phyloP scores from a whole-genome alignment of 2,113 vertebrate species.

The Podarcis raffonei region DNA sequence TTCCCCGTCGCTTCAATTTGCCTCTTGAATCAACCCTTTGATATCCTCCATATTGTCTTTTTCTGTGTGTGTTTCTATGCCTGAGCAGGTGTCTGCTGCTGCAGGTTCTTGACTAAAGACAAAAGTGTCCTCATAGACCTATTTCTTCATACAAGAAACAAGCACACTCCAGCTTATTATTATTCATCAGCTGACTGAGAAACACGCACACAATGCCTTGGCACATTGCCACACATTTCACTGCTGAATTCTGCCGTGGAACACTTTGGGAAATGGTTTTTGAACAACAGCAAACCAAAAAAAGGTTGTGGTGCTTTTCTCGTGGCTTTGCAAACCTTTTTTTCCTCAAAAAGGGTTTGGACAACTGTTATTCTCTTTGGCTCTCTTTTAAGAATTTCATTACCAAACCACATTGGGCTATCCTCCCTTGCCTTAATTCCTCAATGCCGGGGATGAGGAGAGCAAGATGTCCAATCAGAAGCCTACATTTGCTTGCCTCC shows the following conservation, averaged over 20 bases:
- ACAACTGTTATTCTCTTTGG: neutral
- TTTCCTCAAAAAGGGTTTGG: neutral
- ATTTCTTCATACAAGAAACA: neutral
- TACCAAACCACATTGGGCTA: neutral
- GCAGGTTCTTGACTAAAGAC: neutral
- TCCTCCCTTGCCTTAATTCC: neutral
- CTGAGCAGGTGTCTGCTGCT: neutral
- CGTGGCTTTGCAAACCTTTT: neutral
- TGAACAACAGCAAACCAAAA: neutral
- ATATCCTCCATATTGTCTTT: neutral
- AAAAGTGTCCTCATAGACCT: neutral
- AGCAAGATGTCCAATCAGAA: neutral
- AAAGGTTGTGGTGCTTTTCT: slow-evolving; percentile 1
- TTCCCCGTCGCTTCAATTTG: neutral
- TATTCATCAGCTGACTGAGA: neutral
- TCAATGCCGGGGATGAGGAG: neutral
- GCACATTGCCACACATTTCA: neutral
- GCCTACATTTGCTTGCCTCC: neutral
- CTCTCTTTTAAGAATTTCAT: neutral
- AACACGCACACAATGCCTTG: neutral
- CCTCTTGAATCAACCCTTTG: neutral
- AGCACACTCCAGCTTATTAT: neutral
- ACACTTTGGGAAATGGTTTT: neutral
- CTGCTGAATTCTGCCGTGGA: neutral
- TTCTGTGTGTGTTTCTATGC: neutral